Evolutionary conservation across 30 jellyfish, hydroid and myxozoan species (phyloP).

Genomic region (Aurelia coerulea): DNA sequence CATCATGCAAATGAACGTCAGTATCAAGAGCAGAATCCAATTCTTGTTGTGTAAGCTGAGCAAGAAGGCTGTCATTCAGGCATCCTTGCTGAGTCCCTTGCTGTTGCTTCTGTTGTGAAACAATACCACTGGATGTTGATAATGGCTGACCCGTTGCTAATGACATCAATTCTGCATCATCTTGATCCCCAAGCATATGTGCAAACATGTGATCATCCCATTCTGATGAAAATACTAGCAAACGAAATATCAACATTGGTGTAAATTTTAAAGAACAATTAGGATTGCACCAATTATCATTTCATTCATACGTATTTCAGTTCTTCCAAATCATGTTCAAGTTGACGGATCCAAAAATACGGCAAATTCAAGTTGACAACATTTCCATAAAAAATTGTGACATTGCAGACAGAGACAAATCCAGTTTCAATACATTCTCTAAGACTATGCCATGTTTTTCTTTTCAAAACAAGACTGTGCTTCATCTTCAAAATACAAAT

Average conservation of each 20-base stretch:
- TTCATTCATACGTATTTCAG: too few relatives aligned
- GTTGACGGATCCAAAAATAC: too few relatives aligned
- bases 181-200: conserved; percentile 75
- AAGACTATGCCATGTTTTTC: too few relatives aligned
- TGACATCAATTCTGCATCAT: conserved; percentile 75
- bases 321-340: too few relatives aligned
- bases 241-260: too few relatives aligned
- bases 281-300: too few relatives aligned
- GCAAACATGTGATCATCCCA: conserved; percentile 85
- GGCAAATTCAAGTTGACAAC: too few relatives aligned
- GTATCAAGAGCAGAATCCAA: conserved; percentile 48
- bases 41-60: conserved; percentile 86
- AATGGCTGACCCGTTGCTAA: conserved; percentile 70
- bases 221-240: conserved; percentile 58
- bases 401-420: too few relatives aligned
- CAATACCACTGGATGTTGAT: conserved; percentile 31
- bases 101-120: conserved; percentile 33
- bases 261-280: not conserved
- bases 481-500: too few relatives aligned
- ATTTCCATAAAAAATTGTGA: too few relatives aligned
- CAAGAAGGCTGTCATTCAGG: conserved; percentile 77
- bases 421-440: too few relatives aligned
- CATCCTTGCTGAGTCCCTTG: conserved; percentile 32
- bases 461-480: too few relatives aligned
- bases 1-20: conserved; percentile 52